These are phyloP conservation scores for Notiomystis cincta DNA, from an alignment of 2,113 vertebrate species.

Conservation along the genomic window DNA sequence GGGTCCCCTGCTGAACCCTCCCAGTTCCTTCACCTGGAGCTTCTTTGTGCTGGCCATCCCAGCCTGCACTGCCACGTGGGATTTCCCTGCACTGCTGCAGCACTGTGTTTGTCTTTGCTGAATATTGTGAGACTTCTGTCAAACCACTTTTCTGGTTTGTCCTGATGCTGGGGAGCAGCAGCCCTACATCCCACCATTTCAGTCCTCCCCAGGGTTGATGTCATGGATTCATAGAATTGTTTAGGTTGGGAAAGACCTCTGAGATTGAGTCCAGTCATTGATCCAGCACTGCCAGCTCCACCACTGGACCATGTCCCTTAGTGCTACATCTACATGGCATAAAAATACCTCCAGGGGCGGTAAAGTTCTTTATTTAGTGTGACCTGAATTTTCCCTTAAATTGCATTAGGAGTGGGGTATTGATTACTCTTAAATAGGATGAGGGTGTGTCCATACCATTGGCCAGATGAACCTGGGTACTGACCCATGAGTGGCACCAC, in stretches of 20 bases:
- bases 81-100: background rate
- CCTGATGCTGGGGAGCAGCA: background rate
- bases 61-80: fast-evolving
- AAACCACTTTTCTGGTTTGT: background rate
- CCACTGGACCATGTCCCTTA: background rate
- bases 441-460: background rate
- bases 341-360: background rate
- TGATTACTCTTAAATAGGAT: background rate
- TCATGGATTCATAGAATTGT: background rate
- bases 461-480: background rate
- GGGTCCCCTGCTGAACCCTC: background rate
- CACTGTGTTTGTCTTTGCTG: background rate
- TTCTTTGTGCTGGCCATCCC: background rate
- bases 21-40: background rate
- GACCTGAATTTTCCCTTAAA: background rate
- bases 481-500: background rate
- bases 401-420: background rate
- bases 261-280: background rate
- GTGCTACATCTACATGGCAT: background rate
- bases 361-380: background rate
- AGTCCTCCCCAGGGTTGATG: background rate
- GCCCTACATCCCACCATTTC: background rate
- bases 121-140: background rate
- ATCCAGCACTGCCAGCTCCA: too few relatives aligned
- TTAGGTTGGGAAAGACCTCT: background rate